These are phyloP conservation scores for Engraulis encrasicolus DNA, from an alignment of 2,113 vertebrate genomes.

Conservation along the genomic window DNA sequence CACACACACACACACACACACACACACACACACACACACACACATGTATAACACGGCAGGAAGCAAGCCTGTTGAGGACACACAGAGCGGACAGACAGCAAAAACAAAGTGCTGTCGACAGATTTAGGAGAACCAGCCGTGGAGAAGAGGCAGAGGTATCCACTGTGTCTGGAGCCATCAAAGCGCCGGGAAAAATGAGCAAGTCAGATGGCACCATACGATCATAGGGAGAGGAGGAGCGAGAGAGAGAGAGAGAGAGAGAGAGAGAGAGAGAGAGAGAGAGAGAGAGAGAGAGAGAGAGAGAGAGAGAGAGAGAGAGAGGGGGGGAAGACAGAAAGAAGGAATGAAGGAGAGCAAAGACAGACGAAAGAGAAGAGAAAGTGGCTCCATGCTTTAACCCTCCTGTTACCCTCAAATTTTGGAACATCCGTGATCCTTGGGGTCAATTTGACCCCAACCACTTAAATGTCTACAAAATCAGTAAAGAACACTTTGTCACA, in stretches of 20 bases:
- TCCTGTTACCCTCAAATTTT: too few relatives aligned
- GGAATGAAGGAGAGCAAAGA: too few relatives aligned
- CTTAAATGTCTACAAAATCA: too few relatives aligned
- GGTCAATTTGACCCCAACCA: too few relatives aligned
- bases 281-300: neutral
- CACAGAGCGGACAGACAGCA: slow-evolving; percentile 63
- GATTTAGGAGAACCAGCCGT: slow-evolving; percentile 73
- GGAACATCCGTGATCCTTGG: too few relatives aligned
- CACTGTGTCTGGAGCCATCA: slow-evolving; percentile 66
- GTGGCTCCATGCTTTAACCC: neutral
- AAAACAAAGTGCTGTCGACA: slow-evolving; percentile 74
- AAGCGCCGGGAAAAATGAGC: slow-evolving; percentile 56
- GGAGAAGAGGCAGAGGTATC: slow-evolving; percentile 68
- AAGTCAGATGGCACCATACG: slow-evolving; percentile 60
- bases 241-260: neutral
- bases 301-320: neutral
- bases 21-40: neutral
- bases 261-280: neutral
- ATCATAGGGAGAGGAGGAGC: slow-evolving; percentile 32
- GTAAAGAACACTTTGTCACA: too few relatives aligned
- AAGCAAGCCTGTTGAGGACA: slow-evolving; percentile 72
- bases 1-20: slow-evolving; percentile 8
- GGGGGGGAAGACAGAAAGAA: neutral
- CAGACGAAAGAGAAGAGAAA: neutral
- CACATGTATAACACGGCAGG: slow-evolving; percentile 54